Base-by-base conservation (phyloP, 2,888 invertebrate species). In the Troides helena region DNA sequence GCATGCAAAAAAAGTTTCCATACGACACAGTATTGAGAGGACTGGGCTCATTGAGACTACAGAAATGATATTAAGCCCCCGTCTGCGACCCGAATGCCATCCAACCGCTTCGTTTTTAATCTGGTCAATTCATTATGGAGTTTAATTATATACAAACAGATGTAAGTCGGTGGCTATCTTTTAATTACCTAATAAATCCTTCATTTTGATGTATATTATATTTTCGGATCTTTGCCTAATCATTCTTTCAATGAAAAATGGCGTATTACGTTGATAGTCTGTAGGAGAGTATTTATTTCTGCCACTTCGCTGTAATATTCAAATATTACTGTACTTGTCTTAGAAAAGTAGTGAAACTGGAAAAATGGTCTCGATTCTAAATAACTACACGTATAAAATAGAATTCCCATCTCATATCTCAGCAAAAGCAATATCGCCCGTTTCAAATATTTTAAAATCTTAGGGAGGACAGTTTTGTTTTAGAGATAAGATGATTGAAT, bases 31-130 rank as follows among this genome's bases (percentile, higher is more conserved):
- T 43, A 65, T 62, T 43, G 25, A 58, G 69, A 81, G 81, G 82
- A 82, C 81, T 82, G 83, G 83, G 77, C 82, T 85, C 85, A 89
- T 85, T 85, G 85, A 88, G 85, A 79, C 74, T 80, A 85, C 85
- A 79, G 81, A 85, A 74, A 71, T 65, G 71, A 81, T 74, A 78
- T 81, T 79, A 80, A 76, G 74, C 78, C 78, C 82, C 81, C 88
- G 88, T 80, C 82, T 87, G 87, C 85, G 91, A 83, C 90, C 90
- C 88, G 86, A 81, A 86, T 91, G 85, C 88, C 85, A 85, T 78
- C 81, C 79, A 82, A 85, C 86, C 89, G 84, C 86, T 84, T 83
- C 88, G 77, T 76, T 78, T n/a, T 84, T 87, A 87, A 88, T 88
- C 86, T 89, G 84, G 81, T 82, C 82, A 84, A 87, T 87, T 87